Conservation (phyloP, 1,140 invertebrate genomes). For the Mercenaria mercenaria region DNA sequence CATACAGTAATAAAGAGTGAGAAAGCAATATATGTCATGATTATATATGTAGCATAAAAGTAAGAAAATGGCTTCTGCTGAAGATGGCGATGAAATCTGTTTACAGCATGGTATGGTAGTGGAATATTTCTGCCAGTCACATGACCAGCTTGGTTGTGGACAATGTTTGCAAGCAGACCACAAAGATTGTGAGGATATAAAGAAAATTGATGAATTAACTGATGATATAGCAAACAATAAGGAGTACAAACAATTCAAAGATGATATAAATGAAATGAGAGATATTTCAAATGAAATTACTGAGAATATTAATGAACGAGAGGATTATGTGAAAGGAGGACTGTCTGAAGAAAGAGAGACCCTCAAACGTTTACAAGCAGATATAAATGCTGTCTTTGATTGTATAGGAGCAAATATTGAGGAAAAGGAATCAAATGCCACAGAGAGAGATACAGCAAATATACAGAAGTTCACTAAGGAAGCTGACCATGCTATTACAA, state of each 20-base stretch:
- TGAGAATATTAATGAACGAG: conserved; percentile 17
- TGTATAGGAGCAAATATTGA: conserved; percentile 3
- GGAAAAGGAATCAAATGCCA: neutral
- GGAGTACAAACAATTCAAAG: neutral
- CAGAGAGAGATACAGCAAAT: neutral
- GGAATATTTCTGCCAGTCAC: conserved; percentile 4
- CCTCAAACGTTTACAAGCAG: neutral
- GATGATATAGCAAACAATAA: neutral
- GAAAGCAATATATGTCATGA: too few relatives aligned
- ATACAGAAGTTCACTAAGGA: neutral
- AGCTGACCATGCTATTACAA: neutral
- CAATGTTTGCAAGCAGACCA: neutral
- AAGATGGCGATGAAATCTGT: neutral
- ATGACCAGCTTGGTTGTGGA: neutral
- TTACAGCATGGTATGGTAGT: neutral
- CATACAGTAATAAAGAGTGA: too few relatives aligned
- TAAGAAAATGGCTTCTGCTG: neutral
- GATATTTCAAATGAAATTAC: neutral
- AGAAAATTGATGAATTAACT: neutral
- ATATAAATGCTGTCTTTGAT: conserved; percentile 6
- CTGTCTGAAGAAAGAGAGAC: neutral
- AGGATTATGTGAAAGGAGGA: neutral
- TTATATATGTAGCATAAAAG: too few relatives aligned
- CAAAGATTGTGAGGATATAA: neutral
- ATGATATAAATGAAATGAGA: conserved; percentile 11